Evolutionary conservation across 2,113 vertebrate genomes (phyloP).

Genomic region (Osmerus mordax): DNA sequence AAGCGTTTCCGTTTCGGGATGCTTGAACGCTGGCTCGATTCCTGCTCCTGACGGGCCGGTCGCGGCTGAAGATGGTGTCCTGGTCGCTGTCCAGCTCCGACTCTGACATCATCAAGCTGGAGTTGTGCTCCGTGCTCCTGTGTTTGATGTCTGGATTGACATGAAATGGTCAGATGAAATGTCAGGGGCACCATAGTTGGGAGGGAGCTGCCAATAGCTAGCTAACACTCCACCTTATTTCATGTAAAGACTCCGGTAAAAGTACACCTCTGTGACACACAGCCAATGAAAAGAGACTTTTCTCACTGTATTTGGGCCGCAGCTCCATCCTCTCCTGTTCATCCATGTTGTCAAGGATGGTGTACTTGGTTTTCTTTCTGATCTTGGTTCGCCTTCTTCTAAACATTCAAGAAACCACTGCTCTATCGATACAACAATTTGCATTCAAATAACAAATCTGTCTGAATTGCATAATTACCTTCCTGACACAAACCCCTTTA

Average conservation of each 20-base stretch:
- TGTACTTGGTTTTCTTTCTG: conserved; percentile 87
- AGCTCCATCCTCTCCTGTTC: conserved; percentile 90
- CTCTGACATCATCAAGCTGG: conserved; percentile 90
- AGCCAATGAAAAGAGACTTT: neutral
- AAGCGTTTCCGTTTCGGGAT: conserved; percentile 73
- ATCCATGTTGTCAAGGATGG: conserved; percentile 88
- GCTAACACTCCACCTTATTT: no score
- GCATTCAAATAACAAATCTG: no score
- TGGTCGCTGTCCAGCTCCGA: conserved; percentile 91
- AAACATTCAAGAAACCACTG: conserved; percentile 4
- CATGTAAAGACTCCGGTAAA: no score
- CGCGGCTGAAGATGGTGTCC: conserved; percentile 84
- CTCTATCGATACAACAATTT: no score
- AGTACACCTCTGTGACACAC: neutral
- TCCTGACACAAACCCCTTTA: conserved; percentile 3
- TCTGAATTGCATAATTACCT: no score
- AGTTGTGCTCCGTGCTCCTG: conserved; percentile 89
- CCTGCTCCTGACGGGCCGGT: conserved; percentile 71
- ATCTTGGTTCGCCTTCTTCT: conserved; percentile 79
- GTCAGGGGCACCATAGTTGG: neutral
- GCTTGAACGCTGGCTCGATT: conserved; percentile 61
- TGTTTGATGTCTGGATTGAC: conserved; percentile 81
- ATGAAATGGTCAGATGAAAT: neutral
- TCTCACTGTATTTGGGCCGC: conserved; percentile 82
- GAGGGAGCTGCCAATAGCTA: neutral